A percentile compares a stretch with the other conserved stretches of the same genome.
These are phyloP conservation scores for Monodelphis domestica DNA, from an alignment of 2,797 vertebrate genomes.

Conservation along the genomic window DNA sequence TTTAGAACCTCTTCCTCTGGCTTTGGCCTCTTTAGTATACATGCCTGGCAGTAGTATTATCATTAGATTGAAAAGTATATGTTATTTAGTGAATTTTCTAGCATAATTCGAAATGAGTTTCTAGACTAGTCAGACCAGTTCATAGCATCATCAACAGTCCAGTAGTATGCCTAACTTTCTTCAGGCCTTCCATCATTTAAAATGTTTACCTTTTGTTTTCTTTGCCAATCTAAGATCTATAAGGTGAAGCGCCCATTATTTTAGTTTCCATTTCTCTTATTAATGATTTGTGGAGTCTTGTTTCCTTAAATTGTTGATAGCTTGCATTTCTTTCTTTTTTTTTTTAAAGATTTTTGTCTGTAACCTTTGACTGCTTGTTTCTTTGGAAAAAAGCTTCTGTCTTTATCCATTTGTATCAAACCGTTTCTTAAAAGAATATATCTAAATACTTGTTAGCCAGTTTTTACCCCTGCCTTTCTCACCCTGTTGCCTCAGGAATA, in stretches of 20 bases:
- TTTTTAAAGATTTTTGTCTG: background rate
- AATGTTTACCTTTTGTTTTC: background rate
- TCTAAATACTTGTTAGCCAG: background rate
- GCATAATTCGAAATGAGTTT: background rate
- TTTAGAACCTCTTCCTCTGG: background rate
- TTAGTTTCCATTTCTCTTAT: background rate
- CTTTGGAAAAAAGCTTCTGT: background rate
- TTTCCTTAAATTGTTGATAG: background rate
- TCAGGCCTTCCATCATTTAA: background rate
- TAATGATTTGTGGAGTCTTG: background rate
- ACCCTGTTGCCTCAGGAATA: background rate
- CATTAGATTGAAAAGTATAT: background rate
- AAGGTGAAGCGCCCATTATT: background rate
- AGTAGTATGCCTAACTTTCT: background rate
- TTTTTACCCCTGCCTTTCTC: background rate
- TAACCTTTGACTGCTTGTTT: background rate
- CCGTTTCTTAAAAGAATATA: background rate
- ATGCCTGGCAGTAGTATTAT: background rate
- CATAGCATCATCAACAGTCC: background rate
- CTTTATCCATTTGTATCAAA: background rate
- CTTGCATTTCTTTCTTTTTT: background rate
- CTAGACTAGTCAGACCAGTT: background rate
- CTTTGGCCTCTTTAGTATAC: background rate
- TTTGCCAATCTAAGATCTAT: background rate
- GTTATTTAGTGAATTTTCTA: background rate